These are phyloP conservation scores for Gavialis gangeticus DNA, from an alignment of 2,113 vertebrate genomes.

Conservation along the genomic window DNA sequence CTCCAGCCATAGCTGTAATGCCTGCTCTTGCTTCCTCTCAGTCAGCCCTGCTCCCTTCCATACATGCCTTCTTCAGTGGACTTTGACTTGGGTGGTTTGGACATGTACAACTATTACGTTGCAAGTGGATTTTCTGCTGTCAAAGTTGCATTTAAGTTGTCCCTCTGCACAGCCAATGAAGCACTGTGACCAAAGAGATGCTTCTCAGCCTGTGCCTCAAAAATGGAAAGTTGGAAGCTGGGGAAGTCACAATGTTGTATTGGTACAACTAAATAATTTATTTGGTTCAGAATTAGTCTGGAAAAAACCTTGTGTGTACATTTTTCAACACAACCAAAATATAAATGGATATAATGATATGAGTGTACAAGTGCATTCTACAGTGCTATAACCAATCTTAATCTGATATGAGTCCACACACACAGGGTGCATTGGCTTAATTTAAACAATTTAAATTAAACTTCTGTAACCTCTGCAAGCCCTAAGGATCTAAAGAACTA, in stretches of 20 bases:
- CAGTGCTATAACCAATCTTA: neutral
- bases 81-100: conserved; percentile 26
- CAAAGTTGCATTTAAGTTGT: neutral
- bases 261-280: neutral
- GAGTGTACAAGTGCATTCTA: too few species aligned
- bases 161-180: neutral
- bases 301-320: neutral
- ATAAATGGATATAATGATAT: too few species aligned
- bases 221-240: accelerated
- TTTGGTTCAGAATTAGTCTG: neutral
- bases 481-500: neutral
- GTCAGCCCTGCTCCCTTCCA: neutral
- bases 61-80: neutral
- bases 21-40: neutral
- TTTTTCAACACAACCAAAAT: too few species aligned
- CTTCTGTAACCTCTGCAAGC: neutral
- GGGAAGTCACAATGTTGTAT: neutral
- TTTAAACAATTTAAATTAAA: neutral
- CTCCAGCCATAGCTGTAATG: neutral
- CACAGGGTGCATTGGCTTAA: neutral
- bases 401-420: neutral
- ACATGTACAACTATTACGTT: neutral
- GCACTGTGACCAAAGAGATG: accelerated
- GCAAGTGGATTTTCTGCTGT: conserved; percentile 14
- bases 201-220: neutral